Percentiles rank a stretch among this genome's conserved stretches.
These are phyloP conservation scores for Streblospio benedicti DNA, from an alignment of 1,140 invertebrate genomes.

Conservation along the genomic window DNA sequence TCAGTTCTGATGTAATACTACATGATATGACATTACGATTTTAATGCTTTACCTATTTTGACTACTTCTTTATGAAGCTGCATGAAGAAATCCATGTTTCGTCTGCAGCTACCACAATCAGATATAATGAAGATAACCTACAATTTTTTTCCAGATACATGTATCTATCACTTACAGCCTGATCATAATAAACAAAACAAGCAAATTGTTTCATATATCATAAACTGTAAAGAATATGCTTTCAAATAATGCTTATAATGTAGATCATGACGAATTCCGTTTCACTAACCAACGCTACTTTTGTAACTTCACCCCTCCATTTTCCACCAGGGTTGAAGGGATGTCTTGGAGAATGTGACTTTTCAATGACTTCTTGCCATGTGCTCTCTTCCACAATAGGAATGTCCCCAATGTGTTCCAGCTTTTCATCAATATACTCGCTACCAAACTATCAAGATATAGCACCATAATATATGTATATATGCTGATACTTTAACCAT, in stretches of 20 bases:
- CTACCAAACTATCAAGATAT: not conserved
- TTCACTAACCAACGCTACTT: constrained; percentile 21
- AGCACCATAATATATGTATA: not conserved
- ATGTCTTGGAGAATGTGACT: constrained; percentile 22
- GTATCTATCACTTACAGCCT: too few relatives aligned
- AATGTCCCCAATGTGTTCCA: constrained; percentile 18
- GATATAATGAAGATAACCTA: constrained; percentile 27
- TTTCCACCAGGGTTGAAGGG: constrained; percentile 15
- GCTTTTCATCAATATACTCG: not conserved
- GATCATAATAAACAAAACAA: too few relatives aligned
- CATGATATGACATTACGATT: not conserved
- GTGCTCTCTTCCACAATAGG: constrained; percentile 16
- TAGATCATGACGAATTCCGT: too few relatives aligned
- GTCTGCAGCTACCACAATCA: constrained; percentile 25
- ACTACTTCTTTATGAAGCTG: constrained; percentile 20
- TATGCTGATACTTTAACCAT: not conserved
- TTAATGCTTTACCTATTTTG: constrained; percentile 18
- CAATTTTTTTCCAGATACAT: too few relatives aligned
- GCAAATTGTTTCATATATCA: too few relatives aligned
- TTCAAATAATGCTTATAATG: too few relatives aligned
- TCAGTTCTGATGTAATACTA: not conserved
- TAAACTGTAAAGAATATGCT: too few relatives aligned
- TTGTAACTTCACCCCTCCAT: constrained; percentile 25
- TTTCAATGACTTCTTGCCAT: constrained; percentile 24
- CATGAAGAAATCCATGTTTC: constrained; percentile 20